Conservation (phyloP, 2,888 invertebrate species). For the Agonopterix heracliana region DNA sequence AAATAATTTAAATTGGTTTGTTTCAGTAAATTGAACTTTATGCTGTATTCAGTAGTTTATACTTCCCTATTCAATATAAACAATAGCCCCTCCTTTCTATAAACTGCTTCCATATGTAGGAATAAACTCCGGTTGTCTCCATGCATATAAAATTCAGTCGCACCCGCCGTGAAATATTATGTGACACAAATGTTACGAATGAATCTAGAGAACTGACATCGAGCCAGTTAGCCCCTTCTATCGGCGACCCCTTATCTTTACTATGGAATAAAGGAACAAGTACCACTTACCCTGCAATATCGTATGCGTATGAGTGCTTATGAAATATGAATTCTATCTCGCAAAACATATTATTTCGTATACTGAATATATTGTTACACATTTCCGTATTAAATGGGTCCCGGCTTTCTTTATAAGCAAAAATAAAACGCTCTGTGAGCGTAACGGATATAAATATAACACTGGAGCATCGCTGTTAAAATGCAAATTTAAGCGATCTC, state of each 20-base stretch:
- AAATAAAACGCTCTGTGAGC: constrained; percentile 37
- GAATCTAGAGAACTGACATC: constrained; percentile 50
- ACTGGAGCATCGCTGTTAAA: constrained; percentile 20
- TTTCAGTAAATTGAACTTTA: no score
- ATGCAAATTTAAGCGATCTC: constrained; percentile 22
- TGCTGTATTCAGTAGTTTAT: no score
- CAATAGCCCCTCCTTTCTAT: no score
- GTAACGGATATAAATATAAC: constrained; percentile 19
- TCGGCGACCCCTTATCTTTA: constrained; percentile 60
- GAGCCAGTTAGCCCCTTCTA: constrained; percentile 45
- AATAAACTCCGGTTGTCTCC: constrained; percentile 44
- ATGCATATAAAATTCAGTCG: constrained; percentile 61
- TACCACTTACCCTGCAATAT: constrained; percentile 59
- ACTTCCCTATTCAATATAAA: no score
- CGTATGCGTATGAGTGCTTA: constrained; percentile 66
- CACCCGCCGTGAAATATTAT: constrained; percentile 53
- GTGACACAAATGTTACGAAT: constrained; percentile 57
- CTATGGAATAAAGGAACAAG: constrained; percentile 62
- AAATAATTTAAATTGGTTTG: no score
- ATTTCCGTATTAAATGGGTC: constrained; percentile 46
- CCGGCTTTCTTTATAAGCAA: constrained; percentile 46
- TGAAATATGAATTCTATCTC: constrained; percentile 73
- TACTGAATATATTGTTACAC: constrained; percentile 65
- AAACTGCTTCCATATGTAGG: no score
- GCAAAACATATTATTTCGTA: constrained; percentile 71